Evolutionary conservation across 92 coral and sea anemone genomes (phyloP), one percentile per base, ranked within the genome.

Genomic region (Anthopleura xanthogrammica): DNA sequence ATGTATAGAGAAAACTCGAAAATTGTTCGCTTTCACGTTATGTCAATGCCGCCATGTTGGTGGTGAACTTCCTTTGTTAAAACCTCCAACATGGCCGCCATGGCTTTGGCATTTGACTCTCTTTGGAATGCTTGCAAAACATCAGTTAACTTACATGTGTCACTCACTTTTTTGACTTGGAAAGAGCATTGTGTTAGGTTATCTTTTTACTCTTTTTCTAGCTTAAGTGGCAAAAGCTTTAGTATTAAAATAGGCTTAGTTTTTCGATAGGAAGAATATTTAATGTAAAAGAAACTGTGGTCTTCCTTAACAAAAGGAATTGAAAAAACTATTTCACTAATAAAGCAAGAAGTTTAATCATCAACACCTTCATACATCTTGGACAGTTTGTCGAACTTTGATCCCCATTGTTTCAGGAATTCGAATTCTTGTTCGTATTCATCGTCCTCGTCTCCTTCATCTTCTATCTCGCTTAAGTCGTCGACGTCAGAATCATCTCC

Each of bases 401-500:
- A 85, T 72, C 99, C 99, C 99, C 96, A 94, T 72, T 94, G 93
- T 52, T 92, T 90, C 58, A 97, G 90, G 92, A 97, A 97, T 9
- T 93, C 98, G 85, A 95, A 97, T 40, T 97, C 99, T 75, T 92
- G 98, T 82, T 94, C 98, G 79, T 90, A 92, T 12, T 90, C 95
- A 24, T 88, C 95, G 42, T 87, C 94, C 39, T 95, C 98, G 58
- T 91, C 95, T 17, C 88, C 90, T n/a, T 88, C 90, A 20, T 87
- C 96, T 71, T 92, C 99, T 24, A 97, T 84, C 75, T 97, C 99
- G 70, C 99, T 97, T 29, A 97, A 88, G 80, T 97, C 98, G 70
- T 93, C 99, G 54, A 90, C 97, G 20, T 95, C 98, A 4, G 90
- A 86, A 85, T 95, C 98, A 68, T 97, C 99, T 9, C 99, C 99